phyloP scores from a whole-genome alignment of 2,888 invertebrate genomes.

The Drosophila stalkeri region DNA sequence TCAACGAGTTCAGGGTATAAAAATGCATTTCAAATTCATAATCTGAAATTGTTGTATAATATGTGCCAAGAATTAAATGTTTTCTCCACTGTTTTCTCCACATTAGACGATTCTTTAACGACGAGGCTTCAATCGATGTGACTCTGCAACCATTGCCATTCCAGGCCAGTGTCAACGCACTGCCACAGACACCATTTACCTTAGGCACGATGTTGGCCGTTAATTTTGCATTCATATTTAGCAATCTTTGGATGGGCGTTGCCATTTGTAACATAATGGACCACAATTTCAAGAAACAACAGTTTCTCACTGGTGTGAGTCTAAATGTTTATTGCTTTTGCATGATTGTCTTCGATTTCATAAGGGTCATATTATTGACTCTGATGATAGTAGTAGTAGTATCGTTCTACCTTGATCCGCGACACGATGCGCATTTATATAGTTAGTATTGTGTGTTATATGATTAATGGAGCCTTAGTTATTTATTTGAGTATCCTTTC shows the following conservation, averaged over 20 bases:
- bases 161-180: conserved; percentile 25
- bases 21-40: too few relatives aligned
- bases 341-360: conserved; percentile 30
- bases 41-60: too few relatives aligned
- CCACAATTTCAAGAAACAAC: conserved; percentile 47
- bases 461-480: neutral
- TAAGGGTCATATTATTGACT: conserved; percentile 9
- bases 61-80: neutral
- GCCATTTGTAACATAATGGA: conserved; percentile 37
- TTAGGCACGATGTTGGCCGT: conserved; percentile 58
- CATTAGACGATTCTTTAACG: conserved; percentile 37
- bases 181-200: conserved; percentile 37
- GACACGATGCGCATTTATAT: conserved; percentile 28
- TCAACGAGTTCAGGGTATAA: too few relatives aligned
- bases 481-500: neutral
- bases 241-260: conserved; percentile 43
- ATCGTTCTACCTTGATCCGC: conserved; percentile 36
- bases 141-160: conserved; percentile 53
- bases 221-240: conserved; percentile 45
- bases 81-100: neutral
- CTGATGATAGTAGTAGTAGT: conserved; percentile 73
- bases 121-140: conserved; percentile 62
- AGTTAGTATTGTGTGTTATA: conserved; percentile 26
- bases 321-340: conserved; percentile 24
- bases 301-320: conserved; percentile 57